These are phyloP conservation scores for Omphaloscelis lunosa DNA, from an alignment of 2,888 invertebrate genomes.

Conservation along the genomic window DNA sequence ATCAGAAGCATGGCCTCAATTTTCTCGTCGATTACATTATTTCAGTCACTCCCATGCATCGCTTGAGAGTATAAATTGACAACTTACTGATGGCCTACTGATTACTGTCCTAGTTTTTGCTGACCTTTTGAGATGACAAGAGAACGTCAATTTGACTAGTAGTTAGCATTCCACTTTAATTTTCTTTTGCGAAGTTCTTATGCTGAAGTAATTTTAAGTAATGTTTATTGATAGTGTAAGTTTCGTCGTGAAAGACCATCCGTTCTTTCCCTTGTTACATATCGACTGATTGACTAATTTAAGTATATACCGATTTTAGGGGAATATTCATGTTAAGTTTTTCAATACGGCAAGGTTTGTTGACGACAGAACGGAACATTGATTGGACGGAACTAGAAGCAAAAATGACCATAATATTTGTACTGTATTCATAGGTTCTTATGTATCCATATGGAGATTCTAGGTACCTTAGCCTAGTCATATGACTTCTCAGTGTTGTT, in stretches of 20 bases:
- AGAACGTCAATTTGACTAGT: constrained; percentile 32
- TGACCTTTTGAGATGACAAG: constrained; percentile 33
- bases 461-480: not conserved
- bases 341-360: not conserved
- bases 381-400: not conserved
- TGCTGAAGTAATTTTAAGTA: not conserved
- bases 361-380: not conserved
- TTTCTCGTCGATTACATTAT: constrained; percentile 22
- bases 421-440: not conserved
- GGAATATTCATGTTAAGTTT: too few relatives aligned
- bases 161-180: not conserved
- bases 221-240: not conserved
- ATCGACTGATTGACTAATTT: not conserved
- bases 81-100: constrained; percentile 26
- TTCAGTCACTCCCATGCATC: constrained; percentile 19
- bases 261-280: not conserved
- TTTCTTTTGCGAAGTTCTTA: not conserved
- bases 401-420: not conserved
- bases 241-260: not conserved
- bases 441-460: not conserved
- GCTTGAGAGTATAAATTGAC: constrained; percentile 31
- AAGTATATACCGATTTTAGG: too few relatives aligned
- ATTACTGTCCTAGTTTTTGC: constrained; percentile 43
- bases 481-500: not conserved
- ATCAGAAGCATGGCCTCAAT: constrained; percentile 2